Base-by-base conservation (phyloP, 1,140 invertebrate genomes). In the Varroa destructor region DNA sequence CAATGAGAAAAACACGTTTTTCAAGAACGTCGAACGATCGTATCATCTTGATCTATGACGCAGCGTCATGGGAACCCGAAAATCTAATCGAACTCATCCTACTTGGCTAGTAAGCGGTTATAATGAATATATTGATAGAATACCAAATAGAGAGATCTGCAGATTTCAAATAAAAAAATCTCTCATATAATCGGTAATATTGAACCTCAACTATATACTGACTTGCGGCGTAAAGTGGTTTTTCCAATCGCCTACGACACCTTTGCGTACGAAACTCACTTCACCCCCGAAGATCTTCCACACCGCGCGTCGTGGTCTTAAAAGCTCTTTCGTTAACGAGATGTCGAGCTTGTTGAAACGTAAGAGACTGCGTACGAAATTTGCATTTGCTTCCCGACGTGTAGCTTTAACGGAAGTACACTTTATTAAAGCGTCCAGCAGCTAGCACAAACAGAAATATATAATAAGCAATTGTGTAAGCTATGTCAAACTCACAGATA, bases 241-340 rank as follows among this genome's bases (percentile, higher is more conserved):
- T 73, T 78, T 81, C 82, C 82, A 83, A 75, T 83, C 82, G 14
- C 81, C 81, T 42, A 82, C 77, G 54, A 74, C 73, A 12, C 80
- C 81, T 75, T 77, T 77, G 57, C 77, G 72, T 70, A 77, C 75
- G 57, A 77, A 77, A 43, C 73, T 73, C 1, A 74, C 72, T 40
- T 75, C 73, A 14, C 6, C 70, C 55, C 67, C 61, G 61, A 67
- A 4, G 36, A 67, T 12, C 61, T 46, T 67, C 61, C 61, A 67
- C 14, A 67, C 36, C 36, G 40, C 46, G 40, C 14, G 61, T 51
- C 46, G 46, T 8, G 46, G 46, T 51, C 46, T 3, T 12, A 67
- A 67, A 40, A 67, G 40, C 37, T 46, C 61, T 67, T 67, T 40
- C 14, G 61, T 46, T 12, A 67, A 14, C 1, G 78, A 79, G 5